Evolutionary conservation across 2,888 invertebrate genomes (phyloP).

Genomic region (Mimachlamys varia): DNA sequence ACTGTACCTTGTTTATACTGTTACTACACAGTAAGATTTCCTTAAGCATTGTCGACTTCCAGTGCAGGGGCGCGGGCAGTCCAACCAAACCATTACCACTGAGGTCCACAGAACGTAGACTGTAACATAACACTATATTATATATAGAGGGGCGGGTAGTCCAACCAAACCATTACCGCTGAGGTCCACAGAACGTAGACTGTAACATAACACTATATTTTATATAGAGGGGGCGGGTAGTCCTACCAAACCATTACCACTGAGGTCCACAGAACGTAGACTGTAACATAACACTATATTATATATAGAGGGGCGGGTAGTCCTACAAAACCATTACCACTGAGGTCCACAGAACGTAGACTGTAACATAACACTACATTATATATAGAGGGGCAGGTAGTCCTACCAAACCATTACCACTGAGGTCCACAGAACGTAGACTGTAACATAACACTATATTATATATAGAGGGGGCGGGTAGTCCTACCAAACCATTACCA

Average conservation of each 20-base stretch:
- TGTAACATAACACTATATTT: too few species aligned
- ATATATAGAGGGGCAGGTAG: too few species aligned
- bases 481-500: too few species aligned
- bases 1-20: conserved; percentile 67
- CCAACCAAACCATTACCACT: conserved; percentile 71
- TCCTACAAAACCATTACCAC: neutral
- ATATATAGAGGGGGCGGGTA: too few species aligned
- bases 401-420: too few species aligned
- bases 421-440: conserved; percentile 59
- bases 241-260: too few species aligned
- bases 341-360: neutral
- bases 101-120: conserved; percentile 73
- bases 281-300: too few species aligned
- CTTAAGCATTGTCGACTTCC: conserved; percentile 72
- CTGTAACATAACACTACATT: conserved; percentile 62
- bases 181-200: neutral
- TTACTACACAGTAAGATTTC: conserved; percentile 73
- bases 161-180: neutral
- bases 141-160: too few species aligned
- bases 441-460: conserved; percentile 63
- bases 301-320: too few species aligned
- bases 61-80: conserved; percentile 70
- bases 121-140: too few species aligned
- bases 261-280: conserved; percentile 59
- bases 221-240: too few species aligned